A percentile compares a stretch with the other conserved stretches of the same genome.
Evolutionary conservation across 1,140 invertebrate genomes (phyloP).

Genomic region (Drusus annulatus): DNA sequence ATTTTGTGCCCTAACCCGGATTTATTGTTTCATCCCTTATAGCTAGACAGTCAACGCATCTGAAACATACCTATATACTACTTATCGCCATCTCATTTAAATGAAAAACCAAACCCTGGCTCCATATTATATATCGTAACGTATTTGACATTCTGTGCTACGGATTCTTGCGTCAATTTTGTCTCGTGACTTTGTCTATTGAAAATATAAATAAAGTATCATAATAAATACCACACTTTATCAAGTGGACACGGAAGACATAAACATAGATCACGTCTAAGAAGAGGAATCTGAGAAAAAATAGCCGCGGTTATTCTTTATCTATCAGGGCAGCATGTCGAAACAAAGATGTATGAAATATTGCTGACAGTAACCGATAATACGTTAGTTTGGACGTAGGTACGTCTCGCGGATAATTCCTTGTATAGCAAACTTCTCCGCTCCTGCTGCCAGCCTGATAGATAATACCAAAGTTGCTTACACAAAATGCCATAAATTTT

Average conservation of each 20-base stretch:
- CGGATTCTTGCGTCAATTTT: not conserved
- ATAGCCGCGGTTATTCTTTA: conserved; percentile 55
- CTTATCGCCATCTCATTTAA: not conserved
- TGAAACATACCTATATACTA: not conserved
- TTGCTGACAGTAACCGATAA: conserved; percentile 57
- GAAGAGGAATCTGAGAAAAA: conserved; percentile 29
- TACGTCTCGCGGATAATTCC: conserved; percentile 46
- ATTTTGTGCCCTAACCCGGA: conserved; percentile 30
- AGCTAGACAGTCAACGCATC: not conserved
- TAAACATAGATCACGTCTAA: conserved; percentile 55
- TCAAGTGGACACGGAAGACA: conserved; percentile 45
- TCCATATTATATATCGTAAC: not conserved
- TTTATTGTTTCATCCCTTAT: not conserved
- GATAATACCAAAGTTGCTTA: conserved; percentile 59
- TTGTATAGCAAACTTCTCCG: conserved; percentile 35
- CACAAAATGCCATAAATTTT: conserved; percentile 59
- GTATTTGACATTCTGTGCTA: not conserved
- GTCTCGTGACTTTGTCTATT: conserved; percentile 12
- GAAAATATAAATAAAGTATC: conserved; percentile 51
- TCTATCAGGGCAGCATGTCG: conserved; percentile 58
- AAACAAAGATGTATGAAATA: conserved; percentile 59
- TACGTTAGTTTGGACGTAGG: conserved; percentile 49
- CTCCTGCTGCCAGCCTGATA: conserved; percentile 50
- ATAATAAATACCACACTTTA: conserved; percentile 54
- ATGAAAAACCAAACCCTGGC: not conserved